Evolutionary conservation across 2,797 vertebrate species (phyloP), one percentile per base, ranked within the genome.

Genomic region (Etheostoma perlongum): DNA sequence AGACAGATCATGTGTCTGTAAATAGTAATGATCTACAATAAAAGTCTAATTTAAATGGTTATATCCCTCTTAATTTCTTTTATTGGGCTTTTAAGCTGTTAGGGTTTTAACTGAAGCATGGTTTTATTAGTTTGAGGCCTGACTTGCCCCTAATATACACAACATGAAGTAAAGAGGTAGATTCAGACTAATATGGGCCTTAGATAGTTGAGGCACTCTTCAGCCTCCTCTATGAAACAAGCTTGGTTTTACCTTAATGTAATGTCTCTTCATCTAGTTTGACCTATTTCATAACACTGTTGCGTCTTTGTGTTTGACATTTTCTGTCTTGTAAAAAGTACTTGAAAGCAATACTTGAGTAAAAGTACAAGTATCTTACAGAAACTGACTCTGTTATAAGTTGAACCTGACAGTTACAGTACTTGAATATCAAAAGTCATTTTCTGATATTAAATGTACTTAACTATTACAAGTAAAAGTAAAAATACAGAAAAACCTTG

Each of bases 11-110:
- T 52, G 64, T 65, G 68, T 76, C 67, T 77, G 67, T 73, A 74
- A 82, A 83, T 70, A 78, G 36, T 70, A 55, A 79, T 69, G 72
- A 89, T 86, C 87, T 80, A 78, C 79, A 75, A 83, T 40, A 40
- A 77, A 89, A 88, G 65, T 72, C 54, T 81, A 4, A 78, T 76
- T 80, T 76, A 76, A 88, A 72, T 47, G 44, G 19, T 85, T 67
- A 64, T 68, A 44, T 77, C 54, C 74, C 48, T 71, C 67, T 84
- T 77, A 58, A 57, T 87, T 88, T 75, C 40, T 77, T 91, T 91
- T 87, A 92, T 82, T 80, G 79, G 75, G 27, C 76, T 78, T 85
- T 92, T 85, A 89, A 89, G 79, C 85, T 78, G 90, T 85, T 77
- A 59, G 75, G 69, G 81, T 85, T 88, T 84, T 8, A 65, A 84